Percentiles rank a stretch among this genome's conserved stretches.
Conservation (phyloP, 2,113 vertebrate genomes). For the Phyllostomus hastatus region DNA sequence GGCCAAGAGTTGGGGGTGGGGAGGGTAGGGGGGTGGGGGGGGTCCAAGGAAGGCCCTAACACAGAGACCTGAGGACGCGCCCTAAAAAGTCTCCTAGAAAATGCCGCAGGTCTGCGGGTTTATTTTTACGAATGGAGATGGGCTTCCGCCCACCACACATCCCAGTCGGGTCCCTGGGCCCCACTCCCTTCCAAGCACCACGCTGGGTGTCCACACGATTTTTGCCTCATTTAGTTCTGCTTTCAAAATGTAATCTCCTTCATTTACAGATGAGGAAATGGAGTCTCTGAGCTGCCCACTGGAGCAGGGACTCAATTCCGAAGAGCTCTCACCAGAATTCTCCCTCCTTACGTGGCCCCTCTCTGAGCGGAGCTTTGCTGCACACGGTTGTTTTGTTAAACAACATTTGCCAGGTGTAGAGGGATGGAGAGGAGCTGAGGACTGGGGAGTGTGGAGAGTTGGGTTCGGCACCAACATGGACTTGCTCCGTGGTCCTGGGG, state of each 20-base stretch:
- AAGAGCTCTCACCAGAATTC: not conserved
- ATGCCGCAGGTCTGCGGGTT: not conserved
- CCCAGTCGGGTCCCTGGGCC: too few relatives aligned
- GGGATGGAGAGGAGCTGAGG: not conserved
- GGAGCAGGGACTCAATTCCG: not conserved
- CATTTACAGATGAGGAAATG: not conserved
- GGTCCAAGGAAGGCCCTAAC: not conserved
- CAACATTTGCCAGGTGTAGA: not conserved
- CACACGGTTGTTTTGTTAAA: too few relatives aligned
- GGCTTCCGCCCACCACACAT: not conserved
- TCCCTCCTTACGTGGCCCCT: not conserved
- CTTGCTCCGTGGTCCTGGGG: not conserved
- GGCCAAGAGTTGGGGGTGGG: not conserved
- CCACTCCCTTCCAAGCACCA: accelerated
- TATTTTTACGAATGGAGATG: not conserved
- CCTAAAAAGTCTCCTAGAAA: not conserved
- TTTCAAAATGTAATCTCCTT: not conserved
- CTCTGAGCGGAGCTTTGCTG: not conserved
- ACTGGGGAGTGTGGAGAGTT: not conserved
- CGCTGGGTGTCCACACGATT: not conserved
- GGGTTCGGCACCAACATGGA: not conserved
- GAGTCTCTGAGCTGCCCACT: not conserved
- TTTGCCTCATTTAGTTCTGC: not conserved
- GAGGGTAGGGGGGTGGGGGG: too few relatives aligned
- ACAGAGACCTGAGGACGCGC: not conserved